A percentile compares a stretch with the other conserved stretches of the same genome.
phyloP scores from a whole-genome alignment of 2,888 invertebrate species.

The Branchellion lobata region DNA sequence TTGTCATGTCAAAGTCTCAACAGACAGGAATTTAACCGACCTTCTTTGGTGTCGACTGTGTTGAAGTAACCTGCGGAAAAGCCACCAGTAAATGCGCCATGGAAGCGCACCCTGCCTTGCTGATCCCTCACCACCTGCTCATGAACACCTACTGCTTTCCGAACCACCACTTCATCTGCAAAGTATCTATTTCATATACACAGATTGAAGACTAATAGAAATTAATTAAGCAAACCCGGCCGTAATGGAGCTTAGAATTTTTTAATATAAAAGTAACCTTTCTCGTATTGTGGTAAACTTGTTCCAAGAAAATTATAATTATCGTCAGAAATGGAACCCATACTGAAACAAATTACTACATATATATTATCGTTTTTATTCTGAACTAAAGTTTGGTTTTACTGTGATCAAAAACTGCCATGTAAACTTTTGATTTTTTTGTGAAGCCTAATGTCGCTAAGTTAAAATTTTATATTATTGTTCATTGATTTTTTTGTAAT shows the following conservation, averaged over 20 bases:
- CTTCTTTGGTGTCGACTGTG: constrained; percentile 88
- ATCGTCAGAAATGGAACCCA: neutral
- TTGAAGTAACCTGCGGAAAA: constrained; percentile 98
- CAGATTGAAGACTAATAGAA: no score
- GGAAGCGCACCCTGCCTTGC: constrained; percentile 70
- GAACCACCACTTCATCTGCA: constrained; percentile 74
- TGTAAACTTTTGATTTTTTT: no score
- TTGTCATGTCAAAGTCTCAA: no score
- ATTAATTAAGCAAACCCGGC: neutral
- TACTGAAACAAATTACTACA: no score
- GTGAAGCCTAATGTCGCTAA: no score
- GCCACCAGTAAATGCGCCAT: constrained; percentile 97
- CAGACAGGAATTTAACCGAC: constrained; percentile 55
- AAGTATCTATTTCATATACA: no score
- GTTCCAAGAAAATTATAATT: constrained; percentile 4
- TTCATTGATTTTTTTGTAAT: no score
- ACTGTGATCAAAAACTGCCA: no score
- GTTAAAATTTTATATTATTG: no score
- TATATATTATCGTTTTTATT: no score
- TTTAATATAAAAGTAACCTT: neutral
- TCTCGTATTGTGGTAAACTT: neutral
- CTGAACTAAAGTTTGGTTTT: no score
- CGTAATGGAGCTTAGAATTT: neutral
- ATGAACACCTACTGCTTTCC: constrained; percentile 71
- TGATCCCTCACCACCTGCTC: constrained; percentile 72